A percentile compares a stretch with the other conserved stretches of the same genome.
Evolutionary conservation across 2,888 invertebrate species (phyloP).

Genomic region (Yponomeuta malinellus): DNA sequence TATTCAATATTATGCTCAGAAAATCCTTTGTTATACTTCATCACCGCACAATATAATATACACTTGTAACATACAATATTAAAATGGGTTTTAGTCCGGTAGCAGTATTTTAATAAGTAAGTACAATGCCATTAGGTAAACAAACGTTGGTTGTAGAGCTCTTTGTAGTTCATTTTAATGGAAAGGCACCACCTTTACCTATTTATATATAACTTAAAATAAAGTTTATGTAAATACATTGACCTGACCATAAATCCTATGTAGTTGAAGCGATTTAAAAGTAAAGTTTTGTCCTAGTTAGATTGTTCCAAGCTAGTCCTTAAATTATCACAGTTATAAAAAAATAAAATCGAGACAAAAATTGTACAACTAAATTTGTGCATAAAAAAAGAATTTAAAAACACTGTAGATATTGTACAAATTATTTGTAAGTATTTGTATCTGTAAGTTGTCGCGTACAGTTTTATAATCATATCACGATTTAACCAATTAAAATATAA

Average conservation of each 20-base stretch:
- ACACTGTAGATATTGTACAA: conserved; percentile 71
- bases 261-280: not conserved
- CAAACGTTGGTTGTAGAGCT: not conserved
- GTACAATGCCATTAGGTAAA: not conserved
- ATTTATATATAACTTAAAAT: not conserved
- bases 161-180: not conserved
- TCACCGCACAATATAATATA: too few species aligned
- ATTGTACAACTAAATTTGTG: conserved; percentile 12
- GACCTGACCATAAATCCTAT: conserved; percentile 7
- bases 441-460: conserved; percentile 20
- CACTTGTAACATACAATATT: too few species aligned
- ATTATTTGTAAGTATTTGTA: conserved; percentile 39
- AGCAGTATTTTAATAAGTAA: not conserved
- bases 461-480: conserved; percentile 73
- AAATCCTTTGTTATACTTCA: not conserved
- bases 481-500: conserved; percentile 12
- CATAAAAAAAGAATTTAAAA: conserved; percentile 27
- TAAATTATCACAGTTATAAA: conserved; percentile 48
- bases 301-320: conserved; percentile 70
- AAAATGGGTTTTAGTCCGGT: not conserved
- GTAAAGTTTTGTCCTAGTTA: conserved; percentile 60
- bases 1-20: not conserved
- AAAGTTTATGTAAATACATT: conserved; percentile 12
- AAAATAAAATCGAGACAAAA: conserved; percentile 28
- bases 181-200: not conserved